Evolutionary conservation across 2,888 invertebrate species (phyloP), one percentile per base, ranked within the genome.

Genomic region (Agrilus mali): DNA sequence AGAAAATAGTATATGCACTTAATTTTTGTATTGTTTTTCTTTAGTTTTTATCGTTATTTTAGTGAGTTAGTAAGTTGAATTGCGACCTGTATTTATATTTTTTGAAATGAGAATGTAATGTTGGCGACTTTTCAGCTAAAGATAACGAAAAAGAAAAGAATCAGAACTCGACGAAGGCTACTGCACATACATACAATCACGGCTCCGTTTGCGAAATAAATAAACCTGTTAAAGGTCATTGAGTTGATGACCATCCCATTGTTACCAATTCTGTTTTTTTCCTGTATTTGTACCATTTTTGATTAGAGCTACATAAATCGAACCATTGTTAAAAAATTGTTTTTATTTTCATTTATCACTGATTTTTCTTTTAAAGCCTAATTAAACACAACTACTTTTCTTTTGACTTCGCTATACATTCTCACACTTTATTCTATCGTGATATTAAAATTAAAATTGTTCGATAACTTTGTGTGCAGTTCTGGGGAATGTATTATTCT

Each of bases 111-210:
- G 27, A 32, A 40, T 31, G 27, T 40, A 33, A 40, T 15, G 27
- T 17, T 22, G 13, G 12, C 14, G 31, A 22, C 31, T 38, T 63
- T 64, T 63, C 62, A 64, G 64, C 60, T 49, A 61, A 55, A 61
- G 61, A 61, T 58, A 60, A 60, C 51, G 47, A 55, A 42, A 60
- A 63, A 49, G 63, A 63, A 54, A 60, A 59, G 59, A 61, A 59
- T 57, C 60, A 59, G 55, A 63, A 55, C 56, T 60, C 61, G 56
- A 58, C 61, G 56, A 63, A 61, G 60, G 60, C 63, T 55, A 63
- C 59, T 55, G 56, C 59, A 54, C 59, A 59, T 54, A 46, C 52
- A 41, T 51, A 50, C 48, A 49, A 49, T 44, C 49, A 52, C 46
- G 50, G 46, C 34, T 49, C 53, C 38, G 34, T 45, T 43, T 48